phyloP scores from a whole-genome alignment of 1,140 invertebrate species.

The Pentalonia nigronervosa region DNA sequence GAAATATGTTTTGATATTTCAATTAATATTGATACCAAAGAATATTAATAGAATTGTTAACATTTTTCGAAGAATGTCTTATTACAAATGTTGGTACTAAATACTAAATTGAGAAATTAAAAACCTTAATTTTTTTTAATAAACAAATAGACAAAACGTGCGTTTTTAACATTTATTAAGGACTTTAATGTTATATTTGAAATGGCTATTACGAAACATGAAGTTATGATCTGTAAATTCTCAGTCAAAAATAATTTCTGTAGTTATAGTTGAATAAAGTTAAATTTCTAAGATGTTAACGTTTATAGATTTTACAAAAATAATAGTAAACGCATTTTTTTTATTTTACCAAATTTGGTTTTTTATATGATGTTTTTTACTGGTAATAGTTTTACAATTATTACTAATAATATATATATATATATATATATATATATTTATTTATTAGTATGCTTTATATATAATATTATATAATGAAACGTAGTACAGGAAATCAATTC shows the following conservation, averaged over 20 bases:
- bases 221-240: not conserved
- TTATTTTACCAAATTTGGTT: too few relatives aligned
- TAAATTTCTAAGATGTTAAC: not conserved
- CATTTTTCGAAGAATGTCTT: not conserved
- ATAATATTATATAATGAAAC: too few relatives aligned
- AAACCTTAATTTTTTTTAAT: not conserved
- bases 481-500: too few relatives aligned
- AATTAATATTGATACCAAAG: not conserved
- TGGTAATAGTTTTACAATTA: too few relatives aligned
- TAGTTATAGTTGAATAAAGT: not conserved
- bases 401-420: too few relatives aligned
- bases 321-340: too few relatives aligned
- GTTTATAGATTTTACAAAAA: too few relatives aligned
- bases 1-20: not conserved
- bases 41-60: not conserved
- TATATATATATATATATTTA: too few relatives aligned
- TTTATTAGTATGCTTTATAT: too few relatives aligned
- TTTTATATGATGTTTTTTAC: too few relatives aligned
- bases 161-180: not conserved
- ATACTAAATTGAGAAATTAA: not conserved
- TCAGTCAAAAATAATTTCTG: not conserved
- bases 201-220: not conserved
- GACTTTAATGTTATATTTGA: not conserved
- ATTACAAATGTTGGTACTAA: not conserved
- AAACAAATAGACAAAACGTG: not conserved